phyloP scores from a whole-genome alignment of 2,113 vertebrate genomes.

The Mobula hypostoma region DNA sequence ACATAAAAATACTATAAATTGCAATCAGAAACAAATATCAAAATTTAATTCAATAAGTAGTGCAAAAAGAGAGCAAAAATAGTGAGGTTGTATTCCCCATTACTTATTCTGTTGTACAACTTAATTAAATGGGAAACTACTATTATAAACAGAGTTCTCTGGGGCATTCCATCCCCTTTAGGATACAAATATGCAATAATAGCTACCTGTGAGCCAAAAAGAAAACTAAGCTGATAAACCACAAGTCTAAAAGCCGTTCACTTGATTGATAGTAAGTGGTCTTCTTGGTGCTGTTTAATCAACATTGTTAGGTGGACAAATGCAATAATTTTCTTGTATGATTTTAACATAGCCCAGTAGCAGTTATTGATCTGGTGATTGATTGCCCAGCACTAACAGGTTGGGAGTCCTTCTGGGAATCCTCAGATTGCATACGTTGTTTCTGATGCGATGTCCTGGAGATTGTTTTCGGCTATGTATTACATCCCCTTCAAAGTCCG shows the following conservation, averaged over 20 bases:
- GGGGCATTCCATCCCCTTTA: not conserved
- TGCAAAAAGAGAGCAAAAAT: no score
- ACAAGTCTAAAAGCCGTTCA: not conserved
- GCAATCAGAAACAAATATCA: no score
- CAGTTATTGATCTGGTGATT: not conserved
- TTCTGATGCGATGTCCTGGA: not conserved
- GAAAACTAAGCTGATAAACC: not conserved
- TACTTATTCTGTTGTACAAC: not conserved
- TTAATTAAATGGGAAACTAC: not conserved
- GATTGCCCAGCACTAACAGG: not conserved
- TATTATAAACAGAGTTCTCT: not conserved
- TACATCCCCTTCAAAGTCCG: not conserved
- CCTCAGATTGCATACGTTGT: not conserved
- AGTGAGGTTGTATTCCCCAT: no score
- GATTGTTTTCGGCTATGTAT: not conserved
- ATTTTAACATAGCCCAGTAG: not conserved
- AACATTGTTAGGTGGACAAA: not conserved
- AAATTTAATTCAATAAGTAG: no score
- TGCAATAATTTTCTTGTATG: not conserved
- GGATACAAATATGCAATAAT: not conserved
- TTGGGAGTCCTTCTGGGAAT: not conserved
- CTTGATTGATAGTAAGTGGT: not conserved
- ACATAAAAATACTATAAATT: no score
- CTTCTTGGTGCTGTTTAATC: not conserved
- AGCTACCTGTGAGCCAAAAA: not conserved